Base-by-base conservation (phyloP, 2,888 invertebrate species). In the Aromia moschata region DNA sequence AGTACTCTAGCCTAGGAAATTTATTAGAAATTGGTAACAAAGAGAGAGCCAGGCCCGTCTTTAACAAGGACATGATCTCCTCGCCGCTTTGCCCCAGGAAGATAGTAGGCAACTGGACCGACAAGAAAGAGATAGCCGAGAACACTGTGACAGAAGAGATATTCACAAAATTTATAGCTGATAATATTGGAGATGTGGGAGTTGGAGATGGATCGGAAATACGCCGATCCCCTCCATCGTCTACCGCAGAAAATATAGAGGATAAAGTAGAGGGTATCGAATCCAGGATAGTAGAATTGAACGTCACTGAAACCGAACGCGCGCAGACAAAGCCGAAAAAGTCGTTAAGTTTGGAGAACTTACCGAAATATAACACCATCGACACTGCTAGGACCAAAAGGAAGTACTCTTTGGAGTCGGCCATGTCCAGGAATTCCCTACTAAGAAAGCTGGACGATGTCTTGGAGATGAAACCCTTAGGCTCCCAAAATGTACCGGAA, bases 1-100 rank as follows among this genome's bases (percentile, higher is more conserved):
- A 58, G 33, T 47, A 58, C 11, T 25, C 56, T 1, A 64, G 64
- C 36, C 40, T 61, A 40, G 64, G 58, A 30, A 64, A 57, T 30
- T 40, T 64, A 11, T 31, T 64, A 25, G 40, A 52, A 4, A 10
- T 30, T 2, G 14, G 33, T 14, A 17, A 31, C 30, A 40, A 41
- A 4, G 1, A 11, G 37, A 60, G 44, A 17, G 41, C 4, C n/a
- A 25, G 45, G 30, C 9, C 1, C 15, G 4, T 9, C 30, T n/a
- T 52, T 15, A 52, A 17, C 15, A 52, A 52, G 14, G 17, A 31
- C 11, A 52, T 52, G 52, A 52, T 52, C 25, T 52, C 52, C 0
- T 30, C 41, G 9, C 52, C 52, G 5, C 10, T 40, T n/a, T n/a
- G 40, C 16, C 30, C 41, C 0, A 56, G 62, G 9, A 62, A 56